Conservation (phyloP, 2,888 invertebrate genomes). For the Liopterus haemorrhoidalis region DNA sequence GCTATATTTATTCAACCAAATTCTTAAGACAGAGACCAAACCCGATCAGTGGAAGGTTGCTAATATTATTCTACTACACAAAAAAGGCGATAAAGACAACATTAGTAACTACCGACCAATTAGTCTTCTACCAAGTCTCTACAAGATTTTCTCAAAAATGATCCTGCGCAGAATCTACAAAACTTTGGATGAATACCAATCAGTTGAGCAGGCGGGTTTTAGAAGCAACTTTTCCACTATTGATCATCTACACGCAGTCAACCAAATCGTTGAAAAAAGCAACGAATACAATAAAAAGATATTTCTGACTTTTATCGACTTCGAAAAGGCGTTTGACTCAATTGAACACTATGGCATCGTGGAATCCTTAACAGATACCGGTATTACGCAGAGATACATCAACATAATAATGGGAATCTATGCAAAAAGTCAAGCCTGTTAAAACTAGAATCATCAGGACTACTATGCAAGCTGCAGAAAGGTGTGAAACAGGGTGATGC, state of each 20-base stretch:
- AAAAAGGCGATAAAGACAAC: constrained; percentile 15
- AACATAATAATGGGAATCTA: no score
- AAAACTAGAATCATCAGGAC: no score
- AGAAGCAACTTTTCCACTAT: background rate
- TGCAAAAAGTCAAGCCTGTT: no score
- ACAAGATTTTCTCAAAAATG: constrained; percentile 16
- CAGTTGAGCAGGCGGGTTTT: constrained; percentile 14
- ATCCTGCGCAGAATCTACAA: background rate
- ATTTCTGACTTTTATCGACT: no score
- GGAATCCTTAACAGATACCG: no score
- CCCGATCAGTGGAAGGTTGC: constrained; percentile 13
- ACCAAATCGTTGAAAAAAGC: constrained; percentile 10
- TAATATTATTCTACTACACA: constrained; percentile 18
- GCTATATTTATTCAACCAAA: no score
- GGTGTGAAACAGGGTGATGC: no score
- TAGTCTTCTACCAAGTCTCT: constrained; percentile 12
- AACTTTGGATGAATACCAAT: constrained; percentile 5
- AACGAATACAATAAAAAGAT: constrained; percentile 7
- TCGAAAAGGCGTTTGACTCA: no score
- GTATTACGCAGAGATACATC: no score
- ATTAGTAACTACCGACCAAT: constrained; percentile 22
- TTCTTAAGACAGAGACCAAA: no score
- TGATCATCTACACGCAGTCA: constrained; percentile 8
- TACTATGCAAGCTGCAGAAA: no score
- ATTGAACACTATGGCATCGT: no score